Evolutionary conservation across 2,797 vertebrate genomes (phyloP).

Genomic region (Cheirogaleus major): DNA sequence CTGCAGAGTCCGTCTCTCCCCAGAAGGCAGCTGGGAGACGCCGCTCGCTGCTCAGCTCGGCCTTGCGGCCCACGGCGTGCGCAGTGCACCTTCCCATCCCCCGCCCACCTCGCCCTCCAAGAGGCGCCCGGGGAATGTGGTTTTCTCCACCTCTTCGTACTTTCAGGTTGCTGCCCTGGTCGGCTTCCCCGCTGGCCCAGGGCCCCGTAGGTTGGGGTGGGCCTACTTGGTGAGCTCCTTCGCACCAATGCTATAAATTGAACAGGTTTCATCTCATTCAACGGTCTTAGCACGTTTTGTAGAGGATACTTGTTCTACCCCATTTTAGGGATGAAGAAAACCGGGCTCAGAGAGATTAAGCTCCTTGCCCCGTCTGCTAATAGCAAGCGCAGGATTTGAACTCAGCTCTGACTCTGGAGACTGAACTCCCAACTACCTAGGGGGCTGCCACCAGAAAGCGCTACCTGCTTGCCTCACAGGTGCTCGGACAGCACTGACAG

Average conservation of each 20-base stretch:
- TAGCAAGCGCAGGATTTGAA: neutral
- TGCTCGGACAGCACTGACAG: neutral
- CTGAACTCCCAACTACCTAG: neutral
- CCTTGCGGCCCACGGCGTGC: neutral
- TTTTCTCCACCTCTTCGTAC: neutral
- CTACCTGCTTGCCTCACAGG: accelerated
- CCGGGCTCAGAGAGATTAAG: neutral
- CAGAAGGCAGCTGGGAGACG: accelerated
- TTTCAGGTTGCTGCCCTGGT: neutral
- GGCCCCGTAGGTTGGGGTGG: neutral
- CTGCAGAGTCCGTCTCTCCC: neutral
- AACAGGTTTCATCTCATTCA: neutral
- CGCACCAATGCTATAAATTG: neutral
- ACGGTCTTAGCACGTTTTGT: neutral
- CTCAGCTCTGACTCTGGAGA: neutral
- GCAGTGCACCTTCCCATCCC: neutral
- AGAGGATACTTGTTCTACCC: neutral
- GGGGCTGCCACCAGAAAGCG: neutral
- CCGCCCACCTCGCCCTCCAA: neutral
- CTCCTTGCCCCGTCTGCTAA: neutral
- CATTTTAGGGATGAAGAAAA: neutral
- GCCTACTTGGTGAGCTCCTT: neutral
- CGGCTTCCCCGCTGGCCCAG: neutral
- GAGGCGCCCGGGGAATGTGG: neutral
- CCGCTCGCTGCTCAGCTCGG: accelerated